Base-by-base conservation (phyloP, 2,888 invertebrate species). In the Metacarcinus magister region DNA sequence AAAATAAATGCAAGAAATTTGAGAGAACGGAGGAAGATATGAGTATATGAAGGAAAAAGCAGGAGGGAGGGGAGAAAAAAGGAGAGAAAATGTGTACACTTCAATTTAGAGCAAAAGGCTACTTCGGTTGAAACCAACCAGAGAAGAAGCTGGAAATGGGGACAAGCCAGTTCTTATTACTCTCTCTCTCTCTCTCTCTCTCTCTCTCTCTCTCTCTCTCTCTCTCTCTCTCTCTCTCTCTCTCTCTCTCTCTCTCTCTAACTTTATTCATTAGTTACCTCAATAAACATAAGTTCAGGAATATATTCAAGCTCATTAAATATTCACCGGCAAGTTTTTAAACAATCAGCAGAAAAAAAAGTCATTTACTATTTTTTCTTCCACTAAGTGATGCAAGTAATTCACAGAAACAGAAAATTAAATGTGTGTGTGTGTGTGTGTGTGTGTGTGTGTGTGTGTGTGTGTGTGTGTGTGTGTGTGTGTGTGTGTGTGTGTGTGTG, bases 141-240 rank as follows among this genome's bases (percentile, higher is more conserved):
- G n/a, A 67, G 16, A 7, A n/a, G n/a, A n/a, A 19, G 67, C 67
- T 67, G 67, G n/a, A 67, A 67, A 67, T 67, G 67, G 67, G 16
- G 67, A 67, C 23, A n/a, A 67, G n/a, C 16, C 67, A n/a, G n/a
- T 19, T 5, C 5, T 10, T 23, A 23, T 32, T 32, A 32, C 10
- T 13, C 82, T 82, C 82, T 28, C 32, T 32, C 82, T 32, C 82
- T 32, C 82, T 82, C 82, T 82, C 82, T 82, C 82, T 82, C 82
- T 82, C 82, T 82, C 82, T 82, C 82, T 82, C 82, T 82, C 82
- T 82, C 82, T 82, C 82, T 32, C 82, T 82, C 75, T 75, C 75
- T 75, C 75, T 75, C 75, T 75, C 75, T 75, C 75, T 75, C 75
- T 75, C 75, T 75, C 75, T 75, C 75, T 75, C 75, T 75, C 75